phyloP scores from a whole-genome alignment of 2,888 invertebrate genomes.

The Phlogophora meticulosa region DNA sequence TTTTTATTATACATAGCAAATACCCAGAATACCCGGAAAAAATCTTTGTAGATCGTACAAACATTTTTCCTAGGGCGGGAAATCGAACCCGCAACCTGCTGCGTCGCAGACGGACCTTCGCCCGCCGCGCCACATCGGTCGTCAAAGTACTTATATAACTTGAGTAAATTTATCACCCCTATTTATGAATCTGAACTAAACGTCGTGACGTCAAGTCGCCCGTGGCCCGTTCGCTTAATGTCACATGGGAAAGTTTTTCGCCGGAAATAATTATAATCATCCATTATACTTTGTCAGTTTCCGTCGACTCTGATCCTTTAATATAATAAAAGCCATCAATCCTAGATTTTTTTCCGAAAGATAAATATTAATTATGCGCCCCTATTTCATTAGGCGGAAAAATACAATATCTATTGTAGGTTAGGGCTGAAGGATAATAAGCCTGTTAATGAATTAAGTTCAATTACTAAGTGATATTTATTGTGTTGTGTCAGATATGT shows the following conservation, averaged over 20 bases:
- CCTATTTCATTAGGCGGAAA: conserved; percentile 12
- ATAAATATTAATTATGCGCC: conserved; percentile 17
- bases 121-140: no score
- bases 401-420: conserved; percentile 7
- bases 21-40: no score
- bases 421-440: not conserved
- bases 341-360: conserved; percentile 30
- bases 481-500: no score
- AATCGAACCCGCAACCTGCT: no score
- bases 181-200: conserved; percentile 16
- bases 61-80: no score
- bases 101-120: no score
- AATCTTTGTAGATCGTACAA: no score
- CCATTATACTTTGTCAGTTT: conserved; percentile 49
- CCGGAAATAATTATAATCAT: conserved; percentile 43
- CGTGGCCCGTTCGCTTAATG: conserved; percentile 1
- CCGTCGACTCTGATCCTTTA: conserved; percentile 26
- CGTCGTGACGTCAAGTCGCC: conserved; percentile 9
- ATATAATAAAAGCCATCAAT: conserved; percentile 43
- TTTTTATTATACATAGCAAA: no score
- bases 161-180: conserved; percentile 2
- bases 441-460: not conserved
- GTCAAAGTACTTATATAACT: not conserved
- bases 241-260: conserved; percentile 24
- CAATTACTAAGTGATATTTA: no score